phyloP scores from a whole-genome alignment of 2,797 vertebrate species.

The Sorex maritimensis region DNA sequence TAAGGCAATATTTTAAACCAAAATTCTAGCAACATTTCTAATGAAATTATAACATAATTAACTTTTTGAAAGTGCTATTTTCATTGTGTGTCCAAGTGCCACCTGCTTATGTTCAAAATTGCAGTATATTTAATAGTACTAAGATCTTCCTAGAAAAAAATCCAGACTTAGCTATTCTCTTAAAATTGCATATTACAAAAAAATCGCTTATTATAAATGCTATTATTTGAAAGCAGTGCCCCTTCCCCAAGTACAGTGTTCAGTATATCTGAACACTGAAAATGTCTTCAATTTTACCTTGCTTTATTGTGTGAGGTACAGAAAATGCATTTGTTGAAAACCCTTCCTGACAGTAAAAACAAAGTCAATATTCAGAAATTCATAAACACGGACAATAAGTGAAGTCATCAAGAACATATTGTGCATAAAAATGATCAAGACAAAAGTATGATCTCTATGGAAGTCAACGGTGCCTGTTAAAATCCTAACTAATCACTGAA shows the following conservation, averaged over 20 bases:
- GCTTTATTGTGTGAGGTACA: constrained; percentile 75
- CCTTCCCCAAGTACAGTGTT: constrained; percentile 51
- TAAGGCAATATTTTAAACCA: constrained; percentile 68
- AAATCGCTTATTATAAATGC: constrained; percentile 1
- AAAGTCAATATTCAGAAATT: constrained; percentile 82
- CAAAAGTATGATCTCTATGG: constrained; percentile 86
- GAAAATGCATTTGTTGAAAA: constrained; percentile 79
- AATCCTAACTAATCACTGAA: constrained; percentile 87
- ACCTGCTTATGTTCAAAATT: constrained; percentile 18
- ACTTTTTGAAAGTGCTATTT: constrained; percentile 64
- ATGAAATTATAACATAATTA: constrained; percentile 59
- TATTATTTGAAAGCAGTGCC: constrained; percentile 76
- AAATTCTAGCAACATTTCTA: constrained; percentile 66
- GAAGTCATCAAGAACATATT: constrained; percentile 85
- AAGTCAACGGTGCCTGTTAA: constrained; percentile 81
- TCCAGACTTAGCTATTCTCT: constrained; percentile 33
- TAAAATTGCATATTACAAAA: constrained; percentile 23
- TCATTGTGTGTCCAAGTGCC: neutral
- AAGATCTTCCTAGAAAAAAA: constrained; percentile 45
- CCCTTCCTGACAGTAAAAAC: constrained; percentile 82
- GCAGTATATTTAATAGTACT: neutral
- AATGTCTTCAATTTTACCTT: constrained; percentile 67
- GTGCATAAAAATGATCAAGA: constrained; percentile 84
- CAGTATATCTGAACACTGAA: constrained; percentile 49
- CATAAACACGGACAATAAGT: constrained; percentile 81